Evolutionary conservation across 2,797 vertebrate genomes (phyloP), one percentile per base, ranked within the genome.

Genomic region (Phoebastria nigripes): DNA sequence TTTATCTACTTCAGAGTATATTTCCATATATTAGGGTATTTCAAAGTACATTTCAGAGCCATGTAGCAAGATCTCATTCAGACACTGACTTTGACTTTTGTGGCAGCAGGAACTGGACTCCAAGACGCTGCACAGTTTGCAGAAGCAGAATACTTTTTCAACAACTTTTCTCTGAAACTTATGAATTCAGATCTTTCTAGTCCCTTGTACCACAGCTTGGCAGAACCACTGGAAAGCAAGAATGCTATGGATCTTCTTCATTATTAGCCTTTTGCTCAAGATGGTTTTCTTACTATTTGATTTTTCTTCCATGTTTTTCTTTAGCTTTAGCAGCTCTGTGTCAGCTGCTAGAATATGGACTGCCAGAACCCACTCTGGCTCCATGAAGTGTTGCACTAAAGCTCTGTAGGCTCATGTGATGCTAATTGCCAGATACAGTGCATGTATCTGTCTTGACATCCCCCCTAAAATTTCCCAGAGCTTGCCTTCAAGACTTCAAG

Each of bases 401-500:
- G 72, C 52, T 91, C 79, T 65, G 37, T 15, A 51, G 82, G 61
- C 65, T 89, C 61, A 6, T 37, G 73, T 94, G 94, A 87, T n/a
- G 41, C 14, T 56, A 89, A 89, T 59, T 37, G 37, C 37, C 37
- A 37, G 37, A 37, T 5, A 26, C 35, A 86, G 19, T 33, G 18
- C 58, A 22, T 12, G 63, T 62, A 95, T 96, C 59, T 77, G 63
- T 82, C 84, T 85, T 96, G 94, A 92, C 83, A 87, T 76, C n/a
- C 37, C 73, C 76, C 94, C 84, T 82, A 82, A 82, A 89, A 92
- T 87, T 72, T 96, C 73, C 58, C 73, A 94, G 80, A 88, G 80
- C 51, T 89, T 94, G 62, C 82, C 55, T 90, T 88, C 70, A 65
- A 42, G 82, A 56, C 87, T 78, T 91, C 63, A 78, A 49, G 70